Base-by-base conservation (phyloP, 1,140 invertebrate genomes). In the Nebria ingens region DNA sequence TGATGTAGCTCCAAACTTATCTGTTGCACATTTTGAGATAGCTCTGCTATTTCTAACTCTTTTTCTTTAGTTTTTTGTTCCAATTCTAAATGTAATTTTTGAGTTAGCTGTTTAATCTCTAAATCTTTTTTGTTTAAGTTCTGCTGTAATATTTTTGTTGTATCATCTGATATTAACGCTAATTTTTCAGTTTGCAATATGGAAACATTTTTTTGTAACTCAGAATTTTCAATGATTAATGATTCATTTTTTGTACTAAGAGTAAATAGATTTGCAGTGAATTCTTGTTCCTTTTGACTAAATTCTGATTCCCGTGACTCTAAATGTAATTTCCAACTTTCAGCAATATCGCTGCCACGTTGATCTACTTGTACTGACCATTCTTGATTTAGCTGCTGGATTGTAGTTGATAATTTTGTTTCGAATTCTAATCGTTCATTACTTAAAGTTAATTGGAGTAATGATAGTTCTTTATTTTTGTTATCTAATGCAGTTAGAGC, bases 241-340 rank as follows among this genome's bases (percentile, higher is more conserved):
- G 70, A 66, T 57, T 78, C 76, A 63, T 73, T 76, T 64, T 76
- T 78, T 51, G 67, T 63, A 67, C 77, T 73, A 53, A 63, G 73
- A 60, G 66, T 65, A 25, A 54, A 49, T 4, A 70, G 58, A 64
- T 79, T 71, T 21, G 63, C 64, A 57, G 71, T 62, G 11, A 81
- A 65, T 45, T 74, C 69, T 45, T 70, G 59, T 68, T 81, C 77
- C 2, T 71, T 64, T 57, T 71, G 66, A 57, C 71, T 65, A 62
- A 80, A 82, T 58, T 79, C 80, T 13, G 65, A 70, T 71, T 84
- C 80, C 19, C 77, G 71, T 57, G 75, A 72, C 2, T 75, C 70
- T 54, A 83, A 69, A 67, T 84, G 80, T 56, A 79, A 71, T 65
- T 82, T 81, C 81, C 80, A 84, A 59, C 79, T 73, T 67, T 78